Evolutionary conservation across 2,888 invertebrate species (phyloP), one percentile per base, ranked within the genome.

Genomic region (Limnephilus auricula): DNA sequence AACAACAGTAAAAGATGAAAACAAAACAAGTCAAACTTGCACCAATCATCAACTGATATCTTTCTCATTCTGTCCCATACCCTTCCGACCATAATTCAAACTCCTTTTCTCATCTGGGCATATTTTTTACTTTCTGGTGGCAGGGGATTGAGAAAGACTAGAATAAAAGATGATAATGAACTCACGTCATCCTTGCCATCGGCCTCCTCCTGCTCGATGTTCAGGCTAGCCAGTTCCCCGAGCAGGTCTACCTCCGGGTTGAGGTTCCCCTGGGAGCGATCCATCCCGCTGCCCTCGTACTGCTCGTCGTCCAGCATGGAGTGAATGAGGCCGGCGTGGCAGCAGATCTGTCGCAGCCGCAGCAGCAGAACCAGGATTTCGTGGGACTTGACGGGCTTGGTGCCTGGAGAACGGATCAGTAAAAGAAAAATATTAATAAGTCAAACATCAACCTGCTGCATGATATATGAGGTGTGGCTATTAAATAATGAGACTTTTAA

Each of bases 311-410:
- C 95, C 37, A 97, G 93, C 96, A 96, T 96, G 95, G 96, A 92
- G 37, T 94, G 96, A 93, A 99, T 98, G 30, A 99, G 96, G 0
- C 97, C 97, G 45, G 99, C 98, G 95, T 99, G 99, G 94, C 98
- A 98, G 94, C 98, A 98, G 92, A 98, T 97, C 94, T 99, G 99
- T 0, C 99, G 96, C 92, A 99, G 95, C 18, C 99, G 96, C 90
- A 99, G 95, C 25, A 99, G 94, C 2, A 99, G 95, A 0, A 99
- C 98, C 93, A 99, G 95, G 94, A 98, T 98, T 95, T 97, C 96
- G 96, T 97, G 96, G 80, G 97, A 96, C 94, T 97, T 95, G 89
- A 97, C 96, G 93, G 97, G 96, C 93, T 96, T 95, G 91, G 95
- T 95, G 93, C 95, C 97, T 97, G 93, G 91, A 94, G 94, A 92